phyloP scores from a whole-genome alignment of 2,113 vertebrate species.

The Tringa solitaria region DNA sequence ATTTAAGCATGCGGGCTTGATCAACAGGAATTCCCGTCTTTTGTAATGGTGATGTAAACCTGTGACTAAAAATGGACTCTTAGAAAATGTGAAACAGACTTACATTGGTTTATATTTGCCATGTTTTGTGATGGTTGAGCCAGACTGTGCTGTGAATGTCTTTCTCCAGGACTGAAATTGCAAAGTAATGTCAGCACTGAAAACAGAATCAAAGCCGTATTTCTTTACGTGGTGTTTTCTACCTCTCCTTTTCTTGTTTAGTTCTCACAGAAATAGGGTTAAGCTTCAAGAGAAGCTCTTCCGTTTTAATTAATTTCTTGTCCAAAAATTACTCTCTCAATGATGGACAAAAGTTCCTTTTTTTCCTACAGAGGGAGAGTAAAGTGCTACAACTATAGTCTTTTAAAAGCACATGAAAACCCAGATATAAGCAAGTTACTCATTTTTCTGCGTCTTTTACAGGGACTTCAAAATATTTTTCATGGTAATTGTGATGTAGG shows the following conservation, averaged over 20 bases:
- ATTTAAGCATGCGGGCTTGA: background rate
- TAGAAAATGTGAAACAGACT: background rate
- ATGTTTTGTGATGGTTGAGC: background rate
- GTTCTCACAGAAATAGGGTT: background rate
- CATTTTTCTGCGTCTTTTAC: background rate
- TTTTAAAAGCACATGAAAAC: background rate
- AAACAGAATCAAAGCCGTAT: background rate
- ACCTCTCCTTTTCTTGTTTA: background rate
- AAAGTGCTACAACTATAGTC: background rate
- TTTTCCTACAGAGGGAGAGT: background rate
- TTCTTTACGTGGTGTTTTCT: background rate
- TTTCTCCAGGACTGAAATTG: background rate
- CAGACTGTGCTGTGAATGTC: background rate
- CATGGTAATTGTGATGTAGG: background rate
- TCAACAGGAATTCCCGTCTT: background rate
- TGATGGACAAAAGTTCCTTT: background rate
- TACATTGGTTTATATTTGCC: background rate
- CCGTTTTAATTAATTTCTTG: background rate
- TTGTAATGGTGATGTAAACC: background rate
- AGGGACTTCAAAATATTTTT: background rate
- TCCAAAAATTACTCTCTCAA: background rate
- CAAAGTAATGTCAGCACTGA: background rate
- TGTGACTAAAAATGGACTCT: background rate
- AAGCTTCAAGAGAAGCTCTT: background rate
- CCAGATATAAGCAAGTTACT: background rate